Conservation (phyloP, 2,113 vertebrate species). For the Tenrec ecaudatus region DNA sequence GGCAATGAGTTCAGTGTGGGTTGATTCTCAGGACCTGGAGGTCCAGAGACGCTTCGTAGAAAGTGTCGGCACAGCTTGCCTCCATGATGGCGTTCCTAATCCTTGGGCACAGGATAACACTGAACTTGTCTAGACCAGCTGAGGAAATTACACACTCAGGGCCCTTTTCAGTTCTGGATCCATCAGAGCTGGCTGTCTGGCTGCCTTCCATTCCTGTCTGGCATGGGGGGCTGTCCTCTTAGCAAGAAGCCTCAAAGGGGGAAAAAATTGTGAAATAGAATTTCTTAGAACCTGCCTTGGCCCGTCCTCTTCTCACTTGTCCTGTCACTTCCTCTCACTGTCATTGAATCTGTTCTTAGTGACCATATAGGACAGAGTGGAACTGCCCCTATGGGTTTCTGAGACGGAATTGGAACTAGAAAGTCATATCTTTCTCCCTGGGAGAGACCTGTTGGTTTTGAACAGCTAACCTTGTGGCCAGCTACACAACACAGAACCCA, state of each 20-base stretch:
- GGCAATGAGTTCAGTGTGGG: too few relatives aligned
- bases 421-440: too few relatives aligned
- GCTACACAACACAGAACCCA: too few relatives aligned
- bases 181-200: not conserved
- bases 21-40: not conserved
- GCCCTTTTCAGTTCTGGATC: not conserved
- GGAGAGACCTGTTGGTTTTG: too few relatives aligned
- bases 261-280: not conserved
- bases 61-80: not conserved
- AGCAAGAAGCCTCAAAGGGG: slow-evolving; percentile 30
- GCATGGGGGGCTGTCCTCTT: not conserved
- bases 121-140: not conserved
- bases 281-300: not conserved
- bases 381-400: too few relatives aligned
- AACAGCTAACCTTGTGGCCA: too few relatives aligned
- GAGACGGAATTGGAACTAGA: too few relatives aligned
- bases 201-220: not conserved
- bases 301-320: not conserved
- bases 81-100: not conserved
- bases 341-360: too few relatives aligned
- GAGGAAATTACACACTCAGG: not conserved
- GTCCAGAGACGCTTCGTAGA: not conserved
- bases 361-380: too few relatives aligned
- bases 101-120: not conserved
- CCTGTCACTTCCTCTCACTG: too few relatives aligned